phyloP scores from a whole-genome alignment of 2,888 invertebrate genomes.

The Anorthoa munda region DNA sequence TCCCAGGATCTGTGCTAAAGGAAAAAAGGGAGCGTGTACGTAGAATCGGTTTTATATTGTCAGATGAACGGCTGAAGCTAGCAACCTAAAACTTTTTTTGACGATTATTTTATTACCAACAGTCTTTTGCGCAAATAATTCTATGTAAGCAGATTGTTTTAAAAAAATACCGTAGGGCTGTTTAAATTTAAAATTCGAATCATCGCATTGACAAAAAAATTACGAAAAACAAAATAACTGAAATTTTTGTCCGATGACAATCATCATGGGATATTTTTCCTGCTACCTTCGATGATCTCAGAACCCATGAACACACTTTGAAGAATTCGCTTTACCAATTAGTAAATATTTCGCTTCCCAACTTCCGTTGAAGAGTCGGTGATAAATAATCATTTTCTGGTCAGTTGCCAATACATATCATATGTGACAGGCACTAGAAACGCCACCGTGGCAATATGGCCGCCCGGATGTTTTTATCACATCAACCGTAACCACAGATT shows the following conservation, averaged over 20 bases:
- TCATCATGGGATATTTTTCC: conserved; percentile 57
- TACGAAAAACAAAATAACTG: conserved; percentile 27
- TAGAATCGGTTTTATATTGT: conserved; percentile 25
- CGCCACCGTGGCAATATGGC: conserved; percentile 53
- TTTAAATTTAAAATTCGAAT: conserved; percentile 22
- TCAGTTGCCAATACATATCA: conserved; percentile 75
- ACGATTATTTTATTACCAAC: not conserved
- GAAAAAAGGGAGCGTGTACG: conserved; percentile 27
- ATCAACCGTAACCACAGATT: conserved; percentile 42
- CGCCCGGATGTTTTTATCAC: conserved; percentile 70
- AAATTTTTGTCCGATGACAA: conserved; percentile 53
- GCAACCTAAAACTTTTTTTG: conserved; percentile 18
- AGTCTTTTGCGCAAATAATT: conserved; percentile 9
- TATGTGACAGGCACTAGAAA: conserved; percentile 65
- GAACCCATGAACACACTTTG: conserved; percentile 61
- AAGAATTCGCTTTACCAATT: conserved; percentile 69
- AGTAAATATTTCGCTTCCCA: conserved; percentile 74
- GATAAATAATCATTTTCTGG: conserved; percentile 73
- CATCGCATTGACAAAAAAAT: conserved; percentile 23
- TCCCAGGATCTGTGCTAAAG: not conserved
- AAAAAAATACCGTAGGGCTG: not conserved
- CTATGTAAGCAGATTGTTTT: not conserved
- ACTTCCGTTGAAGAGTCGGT: conserved; percentile 70
- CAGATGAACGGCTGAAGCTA: conserved; percentile 35
- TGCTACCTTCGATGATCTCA: conserved; percentile 62